Base-by-base conservation (phyloP, 2,888 invertebrate genomes). In the Erebia epiphron region DNA sequence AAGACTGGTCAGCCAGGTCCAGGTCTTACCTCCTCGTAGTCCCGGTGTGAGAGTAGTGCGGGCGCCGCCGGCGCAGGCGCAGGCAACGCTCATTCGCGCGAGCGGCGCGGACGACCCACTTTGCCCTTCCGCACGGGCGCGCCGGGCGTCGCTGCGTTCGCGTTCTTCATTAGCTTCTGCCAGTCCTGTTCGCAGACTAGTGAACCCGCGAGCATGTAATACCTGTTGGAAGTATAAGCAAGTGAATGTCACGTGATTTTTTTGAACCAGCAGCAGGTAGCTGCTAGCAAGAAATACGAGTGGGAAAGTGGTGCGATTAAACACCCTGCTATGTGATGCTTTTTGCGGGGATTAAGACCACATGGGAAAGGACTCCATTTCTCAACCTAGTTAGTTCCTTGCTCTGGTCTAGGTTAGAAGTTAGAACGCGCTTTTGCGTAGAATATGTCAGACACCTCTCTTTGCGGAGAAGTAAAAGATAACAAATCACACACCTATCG, bases 171-270 rank as follows among this genome's bases (percentile, higher is more conserved):
- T 86, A 98, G 94, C 93, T 98, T 98, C 92, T 98, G 97, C 96
- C 98, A 98, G 94, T 98, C 98, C 92, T 98, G 97, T 93, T 98
- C 98, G 94, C 98, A 98, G 77, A 98, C 97, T 86, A 98, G 95
- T 85, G 96, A 96, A 78, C 98, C 98, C 85, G 97, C 97, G 81
- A 98, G 94, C 95, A 98, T 96, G 92, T 98, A 97, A 94, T 97
- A 98, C 94, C 96, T 96, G 86, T 4, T 58, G 46, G 46, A 46
- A 13, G 46, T 46, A 43, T 11, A 11, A 43, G 4, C 46, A 46
- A 13, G 11, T 46, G 13, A 13, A 13, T 46, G 46, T 11, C 46
- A 46, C 46, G 11, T 46, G 0, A 35, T 35, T 35, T 46, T 43
- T 46, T 46, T 46, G 46, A 13, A 46, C 43, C 43, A 43, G 9